These are phyloP conservation scores for Chymomyza caudatula DNA, from an alignment of 2,888 invertebrate species.

Conservation along the genomic window DNA sequence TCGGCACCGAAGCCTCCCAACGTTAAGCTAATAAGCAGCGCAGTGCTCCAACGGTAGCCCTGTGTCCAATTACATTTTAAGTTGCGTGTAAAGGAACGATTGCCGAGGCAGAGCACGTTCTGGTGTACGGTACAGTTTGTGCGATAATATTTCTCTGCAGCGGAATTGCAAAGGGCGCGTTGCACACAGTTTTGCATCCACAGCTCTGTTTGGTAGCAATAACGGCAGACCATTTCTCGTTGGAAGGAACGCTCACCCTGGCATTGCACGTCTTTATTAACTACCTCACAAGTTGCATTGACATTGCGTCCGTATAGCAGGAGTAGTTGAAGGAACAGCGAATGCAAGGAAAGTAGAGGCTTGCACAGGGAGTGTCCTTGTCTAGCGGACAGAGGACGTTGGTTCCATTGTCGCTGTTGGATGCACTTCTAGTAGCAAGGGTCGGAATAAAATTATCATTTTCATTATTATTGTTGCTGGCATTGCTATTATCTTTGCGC, in stretches of 20 bases:
- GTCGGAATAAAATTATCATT: constrained; percentile 51
- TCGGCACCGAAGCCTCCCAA: constrained; percentile 99
- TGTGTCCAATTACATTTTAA: constrained; percentile 97
- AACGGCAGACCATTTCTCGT: constrained; percentile 88
- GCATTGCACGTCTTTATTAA: constrained; percentile 81
- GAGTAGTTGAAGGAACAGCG: constrained; percentile 85
- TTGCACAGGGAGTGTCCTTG: constrained; percentile 81
- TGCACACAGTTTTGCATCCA: constrained; percentile 92
- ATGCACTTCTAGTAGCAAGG: constrained; percentile 50
- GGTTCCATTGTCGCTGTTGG: constrained; percentile 63
- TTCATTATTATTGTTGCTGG: constrained; percentile 57
- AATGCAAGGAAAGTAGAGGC: constrained; percentile 87
- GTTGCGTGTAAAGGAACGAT: constrained; percentile 91
- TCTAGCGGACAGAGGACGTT: constrained; percentile 74
- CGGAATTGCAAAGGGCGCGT: constrained; percentile 89
- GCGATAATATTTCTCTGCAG: constrained; percentile 69
- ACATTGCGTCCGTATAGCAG: constrained; percentile 88
- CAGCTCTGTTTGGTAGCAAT: constrained; percentile 95
- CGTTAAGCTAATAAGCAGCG: constrained; percentile 93
- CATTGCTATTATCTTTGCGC: constrained; percentile 66
- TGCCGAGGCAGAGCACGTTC: constrained; percentile 92
- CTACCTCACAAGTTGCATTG: constrained; percentile 84
- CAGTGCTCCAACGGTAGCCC: constrained; percentile 97
- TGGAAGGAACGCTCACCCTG: constrained; percentile 83
- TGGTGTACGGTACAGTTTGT: constrained; percentile 93